Evolutionary conservation across 2,888 invertebrate species (phyloP).

Genomic region (Agrotis puta): DNA sequence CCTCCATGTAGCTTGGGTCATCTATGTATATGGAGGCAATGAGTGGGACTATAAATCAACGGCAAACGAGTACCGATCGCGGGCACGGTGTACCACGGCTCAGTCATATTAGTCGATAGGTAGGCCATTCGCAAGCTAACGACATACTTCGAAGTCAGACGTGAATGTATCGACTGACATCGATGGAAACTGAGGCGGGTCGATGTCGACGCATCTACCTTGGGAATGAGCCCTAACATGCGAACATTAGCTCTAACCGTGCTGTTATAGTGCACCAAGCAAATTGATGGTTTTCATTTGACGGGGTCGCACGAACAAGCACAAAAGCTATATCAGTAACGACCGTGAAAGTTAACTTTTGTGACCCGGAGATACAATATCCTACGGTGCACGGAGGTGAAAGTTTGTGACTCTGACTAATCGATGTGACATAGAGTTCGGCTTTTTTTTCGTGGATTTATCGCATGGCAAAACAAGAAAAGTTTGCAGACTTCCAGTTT

Average conservation of each 20-base stretch:
- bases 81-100: slow-evolving; percentile 44
- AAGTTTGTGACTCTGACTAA: slow-evolving; percentile 86
- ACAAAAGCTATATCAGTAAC: slow-evolving; percentile 76
- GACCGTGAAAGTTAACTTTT: slow-evolving; percentile 81
- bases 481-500: slow-evolving; percentile 31
- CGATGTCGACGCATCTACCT: slow-evolving; percentile 65
- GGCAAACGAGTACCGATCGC: slow-evolving; percentile 32
- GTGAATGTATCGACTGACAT: slow-evolving; percentile 77
- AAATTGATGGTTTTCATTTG: slow-evolving; percentile 75
- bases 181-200: slow-evolving; percentile 74
- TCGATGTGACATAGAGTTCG: slow-evolving; percentile 76
- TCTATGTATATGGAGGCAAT: slow-evolving; percentile 24
- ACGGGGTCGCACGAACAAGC: slow-evolving; percentile 71
- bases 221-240: slow-evolving; percentile 63
- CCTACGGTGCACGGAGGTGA: slow-evolving; percentile 81
- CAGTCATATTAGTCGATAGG: slow-evolving; percentile 64
- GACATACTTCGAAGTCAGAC: slow-evolving; percentile 73
- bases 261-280: slow-evolving; percentile 57
- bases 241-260: slow-evolving; percentile 49
- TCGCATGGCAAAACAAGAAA: slow-evolving; percentile 63
- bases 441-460: slow-evolving; percentile 70
- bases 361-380: slow-evolving; percentile 80
- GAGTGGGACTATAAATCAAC: slow-evolving; percentile 54
- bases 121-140: slow-evolving; percentile 65
- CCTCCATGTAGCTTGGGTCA: slow-evolving; percentile 13